A percentile compares a stretch with the other conserved stretches of the same genome.
Conservation (phyloP, 2,888 invertebrate species). For the Drosophila nr. perissopoda region DNA sequence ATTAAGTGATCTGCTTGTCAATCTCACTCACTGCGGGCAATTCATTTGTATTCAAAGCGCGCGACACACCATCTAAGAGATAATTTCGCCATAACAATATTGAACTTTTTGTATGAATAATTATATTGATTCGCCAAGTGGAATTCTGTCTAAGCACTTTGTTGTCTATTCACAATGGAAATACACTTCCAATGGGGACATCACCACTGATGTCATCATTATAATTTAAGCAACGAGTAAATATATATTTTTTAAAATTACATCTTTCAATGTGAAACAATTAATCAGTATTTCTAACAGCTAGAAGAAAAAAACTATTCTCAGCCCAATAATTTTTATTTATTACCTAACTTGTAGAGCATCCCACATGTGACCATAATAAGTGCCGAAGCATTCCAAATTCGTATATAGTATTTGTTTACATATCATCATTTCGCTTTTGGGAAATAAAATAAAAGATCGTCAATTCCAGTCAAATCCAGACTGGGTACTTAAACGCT, state of each 20-base stretch:
- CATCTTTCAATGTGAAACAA: not conserved
- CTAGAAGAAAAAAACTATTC: not conserved
- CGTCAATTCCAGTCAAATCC: constrained; percentile 11
- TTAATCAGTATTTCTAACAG: not conserved
- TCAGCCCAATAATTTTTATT: not conserved
- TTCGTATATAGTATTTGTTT: constrained; percentile 39
- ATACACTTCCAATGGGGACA: constrained; percentile 11
- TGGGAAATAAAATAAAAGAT: constrained; percentile 28
- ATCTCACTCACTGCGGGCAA: constrained; percentile 28
- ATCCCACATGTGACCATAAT: not conserved
- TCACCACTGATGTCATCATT: not conserved
- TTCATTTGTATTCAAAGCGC: constrained; percentile 61
- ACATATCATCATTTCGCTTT: constrained; percentile 35
- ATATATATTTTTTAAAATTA: not conserved
- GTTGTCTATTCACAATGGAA: constrained; percentile 11
- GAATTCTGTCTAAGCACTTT: constrained; percentile 26
- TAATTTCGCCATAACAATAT: constrained; percentile 69
- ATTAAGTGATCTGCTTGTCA: constrained; percentile 7
- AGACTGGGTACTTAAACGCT: constrained; percentile 48
- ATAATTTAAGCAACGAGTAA: not conserved
- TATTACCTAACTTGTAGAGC: constrained; percentile 16
- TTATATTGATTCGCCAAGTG: constrained; percentile 36
- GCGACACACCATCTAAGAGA: constrained; percentile 56
- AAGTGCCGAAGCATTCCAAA: not conserved
- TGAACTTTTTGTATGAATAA: constrained; percentile 32